Conservation (phyloP, 2,797 vertebrate genomes). For the Pitangus sulphuratus region DNA sequence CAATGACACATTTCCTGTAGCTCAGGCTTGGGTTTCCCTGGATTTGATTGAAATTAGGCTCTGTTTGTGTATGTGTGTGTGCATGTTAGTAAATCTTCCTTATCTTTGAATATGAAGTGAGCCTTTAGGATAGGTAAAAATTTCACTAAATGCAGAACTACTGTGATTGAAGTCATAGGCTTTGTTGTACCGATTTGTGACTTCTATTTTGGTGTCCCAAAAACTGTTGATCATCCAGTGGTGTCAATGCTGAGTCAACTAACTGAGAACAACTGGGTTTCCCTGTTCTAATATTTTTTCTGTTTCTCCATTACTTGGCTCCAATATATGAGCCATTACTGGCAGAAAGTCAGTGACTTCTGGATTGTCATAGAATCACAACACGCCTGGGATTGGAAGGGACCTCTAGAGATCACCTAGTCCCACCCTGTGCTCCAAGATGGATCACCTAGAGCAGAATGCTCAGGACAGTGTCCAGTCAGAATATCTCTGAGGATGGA, state of each 20-base stretch:
- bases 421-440: background rate
- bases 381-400: background rate
- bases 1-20: background rate
- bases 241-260: background rate
- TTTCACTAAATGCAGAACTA: background rate
- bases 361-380: background rate
- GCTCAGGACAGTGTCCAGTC: background rate
- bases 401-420: background rate
- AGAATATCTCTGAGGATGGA: background rate
- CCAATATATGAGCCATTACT: background rate
- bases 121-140: background rate
- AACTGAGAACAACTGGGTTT: background rate
- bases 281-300: background rate
- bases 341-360: background rate
- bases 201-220: background rate
- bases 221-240: background rate
- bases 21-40: background rate
- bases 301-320: background rate
- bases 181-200: background rate
- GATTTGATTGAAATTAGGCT: background rate
- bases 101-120: background rate
- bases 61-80: background rate
- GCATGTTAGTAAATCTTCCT: background rate
- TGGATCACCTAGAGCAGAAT: background rate
- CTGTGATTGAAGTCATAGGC: background rate